phyloP scores from a whole-genome alignment of 1,140 invertebrate genomes.

The Thaumetopoea pityocampa region DNA sequence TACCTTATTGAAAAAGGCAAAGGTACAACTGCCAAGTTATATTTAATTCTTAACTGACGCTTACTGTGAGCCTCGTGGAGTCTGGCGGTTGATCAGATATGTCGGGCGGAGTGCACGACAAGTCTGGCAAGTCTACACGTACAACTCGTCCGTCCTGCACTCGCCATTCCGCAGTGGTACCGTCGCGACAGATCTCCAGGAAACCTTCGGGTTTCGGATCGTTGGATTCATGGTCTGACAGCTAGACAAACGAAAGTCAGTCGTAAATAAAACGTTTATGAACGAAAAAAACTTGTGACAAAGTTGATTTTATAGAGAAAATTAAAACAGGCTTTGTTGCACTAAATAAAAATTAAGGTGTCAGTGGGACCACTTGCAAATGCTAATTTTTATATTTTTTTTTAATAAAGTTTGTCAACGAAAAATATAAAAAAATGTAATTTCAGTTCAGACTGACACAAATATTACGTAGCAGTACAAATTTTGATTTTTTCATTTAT shows the following conservation, averaged over 20 bases:
- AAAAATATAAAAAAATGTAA: no score
- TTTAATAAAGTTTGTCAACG: no score
- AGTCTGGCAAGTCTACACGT: conserved; percentile 52
- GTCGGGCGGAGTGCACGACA: conserved; percentile 52
- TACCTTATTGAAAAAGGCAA: no score
- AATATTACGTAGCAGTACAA: no score
- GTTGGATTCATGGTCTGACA: conserved; percentile 29
- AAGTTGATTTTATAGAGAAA: not conserved
- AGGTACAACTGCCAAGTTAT: no score
- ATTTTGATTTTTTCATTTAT: no score
- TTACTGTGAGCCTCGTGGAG: conserved; percentile 37
- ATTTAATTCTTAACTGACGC: no score
- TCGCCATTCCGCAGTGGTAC: conserved; percentile 75
- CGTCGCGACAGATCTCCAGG: conserved; percentile 76
- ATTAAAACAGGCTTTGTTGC: not conserved
- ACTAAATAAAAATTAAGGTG: no score
- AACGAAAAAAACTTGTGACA: not conserved
- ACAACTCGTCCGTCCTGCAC: conserved; percentile 71
- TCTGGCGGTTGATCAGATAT: conserved; percentile 23
- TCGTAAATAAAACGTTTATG: no score
- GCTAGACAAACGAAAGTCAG: conserved; percentile 15
- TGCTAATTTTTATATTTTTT: no score
- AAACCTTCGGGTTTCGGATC: conserved; percentile 48
- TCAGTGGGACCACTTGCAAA: no score
- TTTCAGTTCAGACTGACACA: no score